Conservation (phyloP, 2,888 invertebrate species). For the Homarus gammarus region DNA sequence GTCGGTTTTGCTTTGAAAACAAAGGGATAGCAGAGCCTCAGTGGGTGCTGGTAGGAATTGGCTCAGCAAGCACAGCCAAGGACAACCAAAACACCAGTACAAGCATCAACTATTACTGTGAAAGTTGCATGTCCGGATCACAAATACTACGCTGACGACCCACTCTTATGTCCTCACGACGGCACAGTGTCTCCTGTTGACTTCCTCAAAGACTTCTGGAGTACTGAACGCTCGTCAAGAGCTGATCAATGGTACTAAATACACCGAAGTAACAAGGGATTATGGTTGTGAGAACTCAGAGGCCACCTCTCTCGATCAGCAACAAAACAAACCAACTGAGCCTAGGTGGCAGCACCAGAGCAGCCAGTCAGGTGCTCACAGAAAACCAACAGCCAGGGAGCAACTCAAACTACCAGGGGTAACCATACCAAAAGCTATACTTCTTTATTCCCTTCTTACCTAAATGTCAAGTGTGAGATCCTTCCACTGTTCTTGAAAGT, state of each 20-base stretch:
- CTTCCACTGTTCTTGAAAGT: no score
- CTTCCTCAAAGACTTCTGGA: background rate
- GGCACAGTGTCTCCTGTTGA: background rate
- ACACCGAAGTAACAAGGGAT: background rate
- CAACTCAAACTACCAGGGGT: no score
- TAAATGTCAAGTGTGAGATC: no score
- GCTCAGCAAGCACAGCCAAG: background rate
- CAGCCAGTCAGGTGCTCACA: background rate
- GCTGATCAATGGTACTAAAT: background rate
- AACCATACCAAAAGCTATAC: no score
- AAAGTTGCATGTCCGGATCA: background rate
- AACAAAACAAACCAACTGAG: constrained; percentile 30
- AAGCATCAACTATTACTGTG: constrained; percentile 15
- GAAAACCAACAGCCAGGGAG: background rate
- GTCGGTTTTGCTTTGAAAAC: background rate
- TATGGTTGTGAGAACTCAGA: background rate
- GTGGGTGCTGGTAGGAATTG: background rate
- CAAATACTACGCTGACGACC: background rate
- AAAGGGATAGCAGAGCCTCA: background rate
- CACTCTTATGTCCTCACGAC: background rate
- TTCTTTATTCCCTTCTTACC: no score
- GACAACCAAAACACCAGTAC: constrained; percentile 20
- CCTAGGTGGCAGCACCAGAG: constrained; percentile 21
- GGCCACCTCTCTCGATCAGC: background rate
- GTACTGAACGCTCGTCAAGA: background rate